Base-by-base conservation (phyloP, 2,888 invertebrate genomes). In the Belgica antarctica region DNA sequence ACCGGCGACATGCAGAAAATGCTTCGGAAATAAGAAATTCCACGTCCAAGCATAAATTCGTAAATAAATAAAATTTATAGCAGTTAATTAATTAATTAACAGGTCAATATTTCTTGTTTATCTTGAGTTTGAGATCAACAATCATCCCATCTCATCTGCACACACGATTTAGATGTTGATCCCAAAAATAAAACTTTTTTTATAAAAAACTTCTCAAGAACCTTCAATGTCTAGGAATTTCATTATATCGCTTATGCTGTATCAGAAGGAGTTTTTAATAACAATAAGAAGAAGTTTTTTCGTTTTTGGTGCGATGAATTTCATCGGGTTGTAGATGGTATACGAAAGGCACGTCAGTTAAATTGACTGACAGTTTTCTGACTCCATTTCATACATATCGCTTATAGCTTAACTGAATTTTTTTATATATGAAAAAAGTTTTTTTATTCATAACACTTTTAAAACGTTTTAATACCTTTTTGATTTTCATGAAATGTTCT, bases 301-400 rank as follows among this genome's bases (percentile, higher is more conserved):
- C 25, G n/a, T 25, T 28, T 61, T 28, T 10, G 27, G 27, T 59
- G 24, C 59, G 59, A 27, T 59, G 59, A 59, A 59, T 28, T 61
- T 28, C 62, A 62, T 61, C 31, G 27, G 27, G 4, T 4, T 22
- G 24, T 22, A 59, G 12, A 10, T 52, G n/a, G 52, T 52, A 52
- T 52, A 52, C 22, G 52, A 52, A 62, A 15, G 62, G 62, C 62
- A 62, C 25, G 62, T 62, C 62, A 62, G 62, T 62, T 61, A 61
- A 25, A 15, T 36, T 62, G 62, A 62, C 34, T 62, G 62, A 62
- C 62, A 62, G 62, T 62, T 62, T 61, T 62, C 62, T 34, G 62
- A 62, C 62, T 62, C 62, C 34, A 62, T 62, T 34, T 31, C 62
- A 34, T 62, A 46, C 22, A 52, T 22, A 52, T 52, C 52, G 52